These are phyloP conservation scores for Crotophaga sulcirostris DNA, from an alignment of 2,113 vertebrate genomes.

Conservation along the genomic window DNA sequence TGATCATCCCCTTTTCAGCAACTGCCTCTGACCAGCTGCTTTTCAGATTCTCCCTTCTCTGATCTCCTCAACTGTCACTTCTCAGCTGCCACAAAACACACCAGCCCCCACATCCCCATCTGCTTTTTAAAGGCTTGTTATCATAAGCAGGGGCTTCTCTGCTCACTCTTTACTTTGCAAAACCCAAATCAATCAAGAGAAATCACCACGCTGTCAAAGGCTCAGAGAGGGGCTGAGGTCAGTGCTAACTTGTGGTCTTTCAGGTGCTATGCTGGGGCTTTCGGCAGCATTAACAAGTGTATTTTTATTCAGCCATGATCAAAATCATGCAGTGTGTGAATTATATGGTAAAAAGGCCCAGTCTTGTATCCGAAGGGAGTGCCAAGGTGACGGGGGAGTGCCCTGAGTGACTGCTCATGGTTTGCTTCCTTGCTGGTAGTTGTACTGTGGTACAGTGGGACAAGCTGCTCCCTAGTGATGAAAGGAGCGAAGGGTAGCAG, in stretches of 20 bases:
- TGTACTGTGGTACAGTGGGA: neutral
- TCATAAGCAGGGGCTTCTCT: neutral
- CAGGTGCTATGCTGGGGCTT: neutral
- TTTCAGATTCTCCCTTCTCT: slow-evolving; percentile 47
- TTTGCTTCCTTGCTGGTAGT: neutral
- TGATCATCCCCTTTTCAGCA: neutral
- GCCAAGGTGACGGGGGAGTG: neutral
- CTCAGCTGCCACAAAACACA: slow-evolving; percentile 16
- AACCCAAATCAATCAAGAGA: neutral
- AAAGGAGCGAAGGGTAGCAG: neutral
- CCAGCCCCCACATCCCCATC: slow-evolving; percentile 43
- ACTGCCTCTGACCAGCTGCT: slow-evolving; percentile 56
- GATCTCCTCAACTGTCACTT: slow-evolving; percentile 37
- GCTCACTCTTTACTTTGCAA: neutral
- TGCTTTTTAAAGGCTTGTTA: slow-evolving; percentile 45
- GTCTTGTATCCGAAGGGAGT: neutral
- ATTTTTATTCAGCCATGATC: neutral
- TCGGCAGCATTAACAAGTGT: neutral
- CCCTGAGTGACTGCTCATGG: fast-evolving
- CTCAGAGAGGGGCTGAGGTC: neutral
- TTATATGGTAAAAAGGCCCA: neutral
- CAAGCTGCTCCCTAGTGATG: neutral
- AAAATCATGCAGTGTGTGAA: neutral
- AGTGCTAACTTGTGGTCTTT: neutral
- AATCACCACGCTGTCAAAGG: neutral